Evolutionary conservation across 2,797 vertebrate species (phyloP).

Genomic region (Lepilemur septentrionalis): DNA sequence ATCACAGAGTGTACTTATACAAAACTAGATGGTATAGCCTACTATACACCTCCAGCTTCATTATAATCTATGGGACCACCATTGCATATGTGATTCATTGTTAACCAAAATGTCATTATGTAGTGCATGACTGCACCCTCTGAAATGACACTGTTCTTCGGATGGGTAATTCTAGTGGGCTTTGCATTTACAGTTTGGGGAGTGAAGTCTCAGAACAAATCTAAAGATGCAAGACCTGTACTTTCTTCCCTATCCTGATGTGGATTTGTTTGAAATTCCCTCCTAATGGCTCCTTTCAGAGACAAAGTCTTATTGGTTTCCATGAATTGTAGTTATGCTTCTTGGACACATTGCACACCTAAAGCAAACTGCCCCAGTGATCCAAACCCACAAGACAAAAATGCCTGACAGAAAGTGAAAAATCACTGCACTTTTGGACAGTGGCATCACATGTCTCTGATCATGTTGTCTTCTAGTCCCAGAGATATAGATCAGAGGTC

Average conservation of each 20-base stretch:
- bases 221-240: background rate
- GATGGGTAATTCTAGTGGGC: background rate
- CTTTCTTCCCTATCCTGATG: background rate
- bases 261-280: background rate
- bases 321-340: background rate
- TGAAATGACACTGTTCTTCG: constrained; percentile 2
- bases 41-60: background rate
- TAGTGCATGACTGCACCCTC: background rate
- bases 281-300: background rate
- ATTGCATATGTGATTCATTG: background rate
- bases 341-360: background rate
- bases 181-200: background rate
- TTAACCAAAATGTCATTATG: background rate
- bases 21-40: background rate
- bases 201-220: background rate
- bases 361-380: background rate
- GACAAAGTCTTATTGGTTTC: background rate
- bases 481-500: background rate
- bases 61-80: background rate
- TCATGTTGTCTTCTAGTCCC: background rate
- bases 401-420: background rate
- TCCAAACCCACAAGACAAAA: background rate
- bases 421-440: background rate
- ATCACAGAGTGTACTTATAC: background rate
- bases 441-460: background rate